phyloP scores from a whole-genome alignment of 1,140 invertebrate genomes.

The Luehdorfia chinensis region DNA sequence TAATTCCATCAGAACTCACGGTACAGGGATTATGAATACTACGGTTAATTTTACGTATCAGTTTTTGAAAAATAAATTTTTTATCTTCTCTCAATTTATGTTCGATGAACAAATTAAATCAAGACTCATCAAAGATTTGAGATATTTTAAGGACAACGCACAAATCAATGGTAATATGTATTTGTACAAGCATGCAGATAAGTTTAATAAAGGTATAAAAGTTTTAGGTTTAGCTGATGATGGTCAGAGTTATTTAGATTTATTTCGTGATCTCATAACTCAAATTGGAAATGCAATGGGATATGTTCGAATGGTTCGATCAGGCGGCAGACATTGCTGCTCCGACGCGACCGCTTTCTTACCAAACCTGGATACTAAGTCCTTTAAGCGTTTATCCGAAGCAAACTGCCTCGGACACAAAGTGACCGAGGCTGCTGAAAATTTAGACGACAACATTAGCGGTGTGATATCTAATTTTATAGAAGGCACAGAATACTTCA shows the following conservation, averaged over 20 bases:
- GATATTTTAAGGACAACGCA: conserved; percentile 82
- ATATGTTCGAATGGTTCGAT: conserved; percentile 95
- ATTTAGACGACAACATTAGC: conserved; percentile 86
- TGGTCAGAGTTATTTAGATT: conserved; percentile 93
- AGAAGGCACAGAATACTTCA: conserved; percentile 97
- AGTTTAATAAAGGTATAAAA: conserved; percentile 94
- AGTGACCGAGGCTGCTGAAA: conserved; percentile 82
- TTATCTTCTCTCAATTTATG: conserved; percentile 97
- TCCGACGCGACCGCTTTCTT: conserved; percentile 94
- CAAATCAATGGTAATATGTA: conserved; percentile 80
- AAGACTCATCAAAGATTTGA: conserved; percentile 92
- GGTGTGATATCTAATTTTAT: conserved; percentile 92
- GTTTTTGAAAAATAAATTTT: conserved; percentile 96
- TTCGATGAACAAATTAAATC: conserved; percentile 99
- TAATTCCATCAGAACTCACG: conserved; percentile 98
- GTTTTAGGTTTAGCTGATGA: conserved; percentile 92
- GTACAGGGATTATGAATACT: conserved; percentile 98
- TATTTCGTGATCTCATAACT: conserved; percentile 94
- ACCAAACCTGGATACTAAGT: conserved; percentile 87
- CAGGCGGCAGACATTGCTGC: conserved; percentile 94
- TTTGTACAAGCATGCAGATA: conserved; percentile 94
- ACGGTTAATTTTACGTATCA: conserved; percentile 98
- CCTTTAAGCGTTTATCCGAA: conserved; percentile 78
- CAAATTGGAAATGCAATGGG: conserved; percentile 98
- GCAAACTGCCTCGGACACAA: conserved; percentile 79